phyloP scores from a whole-genome alignment of 2,113 vertebrate genomes.

The Semicossyphus pulcher region DNA sequence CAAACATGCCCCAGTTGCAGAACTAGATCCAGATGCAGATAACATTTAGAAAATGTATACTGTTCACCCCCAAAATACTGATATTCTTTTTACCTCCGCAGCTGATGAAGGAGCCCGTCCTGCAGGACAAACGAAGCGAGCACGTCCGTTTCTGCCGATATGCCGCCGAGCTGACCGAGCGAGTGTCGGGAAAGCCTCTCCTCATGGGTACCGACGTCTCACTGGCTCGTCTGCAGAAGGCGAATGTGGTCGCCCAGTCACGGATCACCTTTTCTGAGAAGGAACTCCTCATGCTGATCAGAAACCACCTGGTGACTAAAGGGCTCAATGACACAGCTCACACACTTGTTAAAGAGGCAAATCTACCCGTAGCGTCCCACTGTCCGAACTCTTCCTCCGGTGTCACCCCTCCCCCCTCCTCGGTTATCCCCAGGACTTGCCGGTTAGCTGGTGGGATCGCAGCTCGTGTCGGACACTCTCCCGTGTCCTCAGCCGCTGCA shows the following conservation, averaged over 20 bases:
- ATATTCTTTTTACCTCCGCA: not conserved
- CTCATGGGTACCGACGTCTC: slow-evolving; percentile 94
- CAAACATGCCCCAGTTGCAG: too few relatives aligned
- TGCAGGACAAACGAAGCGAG: slow-evolving; percentile 98
- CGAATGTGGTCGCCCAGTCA: slow-evolving; percentile 94
- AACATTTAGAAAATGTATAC: too few relatives aligned
- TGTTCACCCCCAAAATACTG: not conserved
- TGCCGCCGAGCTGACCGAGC: slow-evolving; percentile 92
- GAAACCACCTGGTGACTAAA: slow-evolving; percentile 95
- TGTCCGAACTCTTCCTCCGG: slow-evolving; percentile 75
- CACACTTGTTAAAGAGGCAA: slow-evolving; percentile 89
- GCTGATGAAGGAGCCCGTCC: slow-evolving; percentile 96
- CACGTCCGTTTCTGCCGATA: slow-evolving; percentile 97
- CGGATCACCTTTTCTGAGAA: slow-evolving; percentile 94
- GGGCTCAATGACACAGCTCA: slow-evolving; percentile 91
- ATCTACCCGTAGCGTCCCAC: slow-evolving; percentile 86
- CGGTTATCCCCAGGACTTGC: slow-evolving; percentile 87
- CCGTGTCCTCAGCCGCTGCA: slow-evolving; percentile 29
- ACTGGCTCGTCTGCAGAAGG: slow-evolving; percentile 92
- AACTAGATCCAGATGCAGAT: too few relatives aligned
- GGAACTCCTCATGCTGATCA: slow-evolving; percentile 92
- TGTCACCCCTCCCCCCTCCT: slow-evolving; percentile 54
- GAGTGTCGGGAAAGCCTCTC: slow-evolving; percentile 92
- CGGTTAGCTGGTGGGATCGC: slow-evolving; percentile 88
- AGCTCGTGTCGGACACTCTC: slow-evolving; percentile 73